Evolutionary conservation across 53 echinoderm and acorn worm genomes (phyloP), one percentile per base, ranked within the genome.

Genomic region (Zoroaster sp.): DNA sequence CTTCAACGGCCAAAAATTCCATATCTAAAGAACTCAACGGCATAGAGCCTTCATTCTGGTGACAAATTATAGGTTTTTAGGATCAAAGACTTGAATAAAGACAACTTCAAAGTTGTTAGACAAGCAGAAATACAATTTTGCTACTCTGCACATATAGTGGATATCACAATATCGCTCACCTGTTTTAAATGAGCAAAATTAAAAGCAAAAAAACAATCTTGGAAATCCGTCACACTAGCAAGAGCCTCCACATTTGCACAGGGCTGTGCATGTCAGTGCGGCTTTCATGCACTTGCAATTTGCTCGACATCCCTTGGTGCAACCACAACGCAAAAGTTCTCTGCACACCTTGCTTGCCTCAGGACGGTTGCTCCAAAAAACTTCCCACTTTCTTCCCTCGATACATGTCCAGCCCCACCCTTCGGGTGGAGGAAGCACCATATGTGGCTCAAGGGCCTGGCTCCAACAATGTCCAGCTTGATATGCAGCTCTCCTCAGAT

Each of bases 251-350:
- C 75, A 74, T 25, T 74, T 39, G 42, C 75, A 74, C 23, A 74
- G 40, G 37, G 36, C 75, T 74, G 75, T 74, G 17, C 75, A 74
- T 37, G 36, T 23, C 38, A 74, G 75, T 37, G 38, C 75, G 14
- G 75, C 75, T 38, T 74, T 37, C 37, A 7, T 74, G 75, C 75
- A 75, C 20, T 42, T 75, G 75, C 75, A 75, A 17, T 42, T 35
- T 18, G 25, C 43, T 38, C 20, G 4, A 41, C 75, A 75, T 35
- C 44, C 75, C 28, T 41, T 43, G 34, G 34, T 75, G 75, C 75
- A 75, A 41, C 43, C 43, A 42, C 75, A 75, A 18, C 40, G 43
- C 75, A 75, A 38, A 42, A 75, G 75, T 42, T 75, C 75, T 40
- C 5, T 4, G 45, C 75, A 75, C 28, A 39, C 43, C 23, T 75